Evolutionary conservation across 2,113 vertebrate species (phyloP).

Genomic region (Tyto alba): DNA sequence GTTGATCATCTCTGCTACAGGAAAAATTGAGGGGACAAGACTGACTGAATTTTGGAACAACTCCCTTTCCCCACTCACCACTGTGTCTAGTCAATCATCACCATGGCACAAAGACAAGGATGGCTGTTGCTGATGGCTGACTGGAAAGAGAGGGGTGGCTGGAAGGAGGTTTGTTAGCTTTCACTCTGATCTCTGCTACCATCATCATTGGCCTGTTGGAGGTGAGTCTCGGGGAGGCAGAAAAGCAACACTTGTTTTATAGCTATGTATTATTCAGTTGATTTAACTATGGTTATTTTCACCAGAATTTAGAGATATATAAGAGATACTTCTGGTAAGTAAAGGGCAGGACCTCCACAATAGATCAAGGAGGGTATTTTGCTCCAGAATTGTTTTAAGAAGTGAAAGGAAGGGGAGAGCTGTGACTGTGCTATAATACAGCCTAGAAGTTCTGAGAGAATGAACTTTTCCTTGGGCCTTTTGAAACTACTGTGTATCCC

Average conservation of each 20-base stretch:
- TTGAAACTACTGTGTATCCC: neutral
- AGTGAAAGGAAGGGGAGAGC: neutral
- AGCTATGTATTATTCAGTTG: neutral
- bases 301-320: neutral
- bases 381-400: neutral
- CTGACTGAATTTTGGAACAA: neutral
- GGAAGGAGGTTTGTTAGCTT: neutral
- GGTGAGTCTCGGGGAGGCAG: neutral
- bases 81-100: neutral
- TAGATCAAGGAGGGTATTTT: neutral
- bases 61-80: fast-evolving
- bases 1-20: neutral
- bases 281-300: neutral
- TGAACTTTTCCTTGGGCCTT: neutral
- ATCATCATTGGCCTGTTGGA: neutral
- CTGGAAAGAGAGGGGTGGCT: neutral
- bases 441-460: neutral
- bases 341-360: neutral
- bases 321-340: neutral
- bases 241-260: neutral
- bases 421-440: neutral
- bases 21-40: neutral
- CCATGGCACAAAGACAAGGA: neutral
- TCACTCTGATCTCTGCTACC: neutral
- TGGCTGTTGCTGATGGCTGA: neutral